phyloP scores from a whole-genome alignment of 2,888 invertebrate species.

The Alsophila aescularia region DNA sequence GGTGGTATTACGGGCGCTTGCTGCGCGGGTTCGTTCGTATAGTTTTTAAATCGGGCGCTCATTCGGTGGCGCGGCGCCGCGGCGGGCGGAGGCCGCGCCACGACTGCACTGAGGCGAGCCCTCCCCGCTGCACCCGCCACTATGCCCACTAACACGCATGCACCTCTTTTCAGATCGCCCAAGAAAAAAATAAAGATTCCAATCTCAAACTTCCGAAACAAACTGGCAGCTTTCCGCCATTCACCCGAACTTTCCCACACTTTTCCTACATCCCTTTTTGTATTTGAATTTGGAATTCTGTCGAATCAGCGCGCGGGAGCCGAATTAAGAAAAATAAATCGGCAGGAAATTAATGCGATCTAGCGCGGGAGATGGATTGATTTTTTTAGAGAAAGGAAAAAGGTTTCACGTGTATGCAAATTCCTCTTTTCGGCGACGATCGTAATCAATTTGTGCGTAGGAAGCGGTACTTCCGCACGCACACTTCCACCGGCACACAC shows the following conservation, averaged over 20 bases:
- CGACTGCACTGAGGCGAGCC: constrained; percentile 53
- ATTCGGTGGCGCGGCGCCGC: constrained; percentile 79
- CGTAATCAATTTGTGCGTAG: constrained; percentile 84
- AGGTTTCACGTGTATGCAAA: constrained; percentile 75
- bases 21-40: constrained; percentile 81
- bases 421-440: constrained; percentile 79
- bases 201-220: constrained; percentile 18
- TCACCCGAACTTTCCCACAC: neutral
- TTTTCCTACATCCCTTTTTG: neutral
- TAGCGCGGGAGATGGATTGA: constrained; percentile 45
- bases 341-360: constrained; percentile 56
- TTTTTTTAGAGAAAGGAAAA: constrained; percentile 55
- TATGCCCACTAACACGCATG: constrained; percentile 69
- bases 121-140: constrained; percentile 52
- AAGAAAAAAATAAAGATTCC: constrained; percentile 18
- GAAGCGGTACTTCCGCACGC: constrained; percentile 67
- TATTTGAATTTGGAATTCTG: constrained; percentile 14
- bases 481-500: constrained; percentile 52
- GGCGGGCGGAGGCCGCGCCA: constrained; percentile 70
- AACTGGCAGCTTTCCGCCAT: constrained; percentile 12
- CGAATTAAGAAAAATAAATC: constrained; percentile 49
- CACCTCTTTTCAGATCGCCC: constrained; percentile 45
- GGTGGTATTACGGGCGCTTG: constrained; percentile 87
- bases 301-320: constrained; percentile 32
- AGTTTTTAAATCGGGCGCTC: constrained; percentile 84